A percentile compares a stretch with the other conserved stretches of the same genome.
Conservation (phyloP, 2,113 vertebrate genomes). For the Hippocampus guttulatus region DNA sequence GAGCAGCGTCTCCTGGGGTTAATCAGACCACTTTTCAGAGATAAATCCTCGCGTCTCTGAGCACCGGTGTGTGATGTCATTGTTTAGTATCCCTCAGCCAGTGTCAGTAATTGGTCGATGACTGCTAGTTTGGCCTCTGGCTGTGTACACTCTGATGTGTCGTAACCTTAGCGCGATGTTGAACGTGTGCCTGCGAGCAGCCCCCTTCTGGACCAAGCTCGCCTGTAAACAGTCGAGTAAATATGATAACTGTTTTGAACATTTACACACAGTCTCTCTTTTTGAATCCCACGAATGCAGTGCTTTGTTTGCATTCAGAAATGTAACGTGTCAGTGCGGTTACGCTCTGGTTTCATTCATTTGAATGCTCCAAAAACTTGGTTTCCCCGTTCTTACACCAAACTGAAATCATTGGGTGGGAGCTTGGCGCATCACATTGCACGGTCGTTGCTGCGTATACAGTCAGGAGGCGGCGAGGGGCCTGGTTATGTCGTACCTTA, state of each 20-base stretch:
- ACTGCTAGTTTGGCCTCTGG: constrained; percentile 43
- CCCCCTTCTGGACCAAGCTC: constrained; percentile 6
- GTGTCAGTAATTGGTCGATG: constrained; percentile 51
- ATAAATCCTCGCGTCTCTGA: constrained; percentile 47
- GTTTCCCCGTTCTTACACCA: too few relatives aligned
- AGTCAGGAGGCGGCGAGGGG: too few relatives aligned
- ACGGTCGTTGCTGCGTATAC: too few relatives aligned
- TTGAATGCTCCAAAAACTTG: too few relatives aligned
- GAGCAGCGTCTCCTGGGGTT: constrained; percentile 59
- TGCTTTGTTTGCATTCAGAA: too few relatives aligned
- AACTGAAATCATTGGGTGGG: too few relatives aligned
- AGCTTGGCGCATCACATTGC: too few relatives aligned
- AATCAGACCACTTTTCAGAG: constrained; percentile 62
- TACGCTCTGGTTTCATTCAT: too few relatives aligned
- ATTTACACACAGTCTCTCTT: too few relatives aligned
- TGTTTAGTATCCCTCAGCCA: constrained; percentile 65
- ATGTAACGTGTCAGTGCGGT: too few relatives aligned
- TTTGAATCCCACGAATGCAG: too few relatives aligned
- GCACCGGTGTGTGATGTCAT: constrained; percentile 57
- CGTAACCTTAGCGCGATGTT: constrained; percentile 21
- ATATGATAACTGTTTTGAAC: background rate
- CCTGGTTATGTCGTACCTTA: too few relatives aligned
- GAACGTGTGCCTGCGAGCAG: constrained; percentile 17
- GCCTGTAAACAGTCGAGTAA: constrained; percentile 4
- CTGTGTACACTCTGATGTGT: constrained; percentile 34